Evolutionary conservation across 2,888 invertebrate genomes (phyloP).

Genomic region (Tipula confusa): DNA sequence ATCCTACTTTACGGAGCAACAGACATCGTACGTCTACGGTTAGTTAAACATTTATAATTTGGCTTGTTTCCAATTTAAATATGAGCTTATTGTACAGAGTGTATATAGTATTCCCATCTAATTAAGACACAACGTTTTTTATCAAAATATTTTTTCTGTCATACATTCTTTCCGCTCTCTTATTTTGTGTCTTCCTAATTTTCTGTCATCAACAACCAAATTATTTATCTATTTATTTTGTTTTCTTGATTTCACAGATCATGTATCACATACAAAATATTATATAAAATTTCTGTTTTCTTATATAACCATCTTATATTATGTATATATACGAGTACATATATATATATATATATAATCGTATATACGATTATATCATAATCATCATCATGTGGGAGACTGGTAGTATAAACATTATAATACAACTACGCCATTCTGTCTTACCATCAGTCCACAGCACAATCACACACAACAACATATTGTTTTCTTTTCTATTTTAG

Average conservation of each 20-base stretch:
- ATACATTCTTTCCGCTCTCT: neutral
- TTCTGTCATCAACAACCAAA: neutral
- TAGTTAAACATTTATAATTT: constrained; percentile 12
- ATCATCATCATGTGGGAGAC: neutral
- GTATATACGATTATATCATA: neutral
- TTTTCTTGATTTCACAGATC: constrained; percentile 12
- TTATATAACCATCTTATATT: neutral
- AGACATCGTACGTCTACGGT: neutral
- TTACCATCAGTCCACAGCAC: neutral
- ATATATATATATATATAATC: neutral
- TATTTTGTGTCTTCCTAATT: neutral
- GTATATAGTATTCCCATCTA: neutral
- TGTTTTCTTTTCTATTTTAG: constrained; percentile 13
- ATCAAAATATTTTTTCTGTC: neutral
- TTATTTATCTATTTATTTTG: neutral
- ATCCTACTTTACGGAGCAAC: neutral
- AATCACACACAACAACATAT: neutral
- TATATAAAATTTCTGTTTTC: neutral
- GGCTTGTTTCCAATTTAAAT: neutral
- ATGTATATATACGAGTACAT: neutral
- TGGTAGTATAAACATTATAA: neutral
- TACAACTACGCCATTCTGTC: neutral
- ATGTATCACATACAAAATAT: neutral
- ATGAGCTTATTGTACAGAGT: too few species aligned
- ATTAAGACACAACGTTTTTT: neutral